Conservation (phyloP, 2,113 vertebrate species). For the Tetrao urogallus region DNA sequence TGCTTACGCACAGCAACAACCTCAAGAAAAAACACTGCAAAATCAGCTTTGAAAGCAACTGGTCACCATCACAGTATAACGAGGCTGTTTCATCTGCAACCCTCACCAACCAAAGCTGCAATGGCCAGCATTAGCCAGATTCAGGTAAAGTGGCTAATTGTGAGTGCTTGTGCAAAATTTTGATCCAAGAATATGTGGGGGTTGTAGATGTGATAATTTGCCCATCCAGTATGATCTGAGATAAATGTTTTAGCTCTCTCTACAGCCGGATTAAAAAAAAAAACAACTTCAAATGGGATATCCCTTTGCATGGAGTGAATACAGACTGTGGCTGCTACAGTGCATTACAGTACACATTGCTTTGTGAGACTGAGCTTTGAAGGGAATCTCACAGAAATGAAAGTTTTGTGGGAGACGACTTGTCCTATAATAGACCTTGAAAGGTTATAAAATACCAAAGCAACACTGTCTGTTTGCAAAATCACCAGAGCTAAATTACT, state of each 20-base stretch:
- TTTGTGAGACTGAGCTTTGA: background rate
- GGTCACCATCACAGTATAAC: background rate
- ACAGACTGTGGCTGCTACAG: background rate
- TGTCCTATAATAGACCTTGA: background rate
- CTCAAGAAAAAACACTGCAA: background rate
- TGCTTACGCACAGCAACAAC: background rate
- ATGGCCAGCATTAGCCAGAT: background rate
- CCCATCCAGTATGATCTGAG: background rate
- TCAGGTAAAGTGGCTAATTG: background rate
- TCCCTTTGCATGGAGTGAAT: background rate
- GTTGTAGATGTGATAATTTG: background rate
- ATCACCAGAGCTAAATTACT: background rate
- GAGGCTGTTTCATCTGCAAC: background rate
- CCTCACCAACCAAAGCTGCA: background rate
- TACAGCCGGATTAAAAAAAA: background rate
- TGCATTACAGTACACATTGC: fast-evolving
- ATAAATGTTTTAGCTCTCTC: background rate
- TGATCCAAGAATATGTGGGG: background rate
- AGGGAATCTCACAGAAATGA: background rate
- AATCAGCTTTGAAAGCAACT: background rate
- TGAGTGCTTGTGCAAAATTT: background rate
- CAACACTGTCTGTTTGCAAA: background rate
- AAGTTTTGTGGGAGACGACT: background rate
- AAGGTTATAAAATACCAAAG: background rate
- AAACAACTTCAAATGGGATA: background rate